Conservation (phyloP, 2,113 vertebrate species). For the Pholis gunnellus region DNA sequence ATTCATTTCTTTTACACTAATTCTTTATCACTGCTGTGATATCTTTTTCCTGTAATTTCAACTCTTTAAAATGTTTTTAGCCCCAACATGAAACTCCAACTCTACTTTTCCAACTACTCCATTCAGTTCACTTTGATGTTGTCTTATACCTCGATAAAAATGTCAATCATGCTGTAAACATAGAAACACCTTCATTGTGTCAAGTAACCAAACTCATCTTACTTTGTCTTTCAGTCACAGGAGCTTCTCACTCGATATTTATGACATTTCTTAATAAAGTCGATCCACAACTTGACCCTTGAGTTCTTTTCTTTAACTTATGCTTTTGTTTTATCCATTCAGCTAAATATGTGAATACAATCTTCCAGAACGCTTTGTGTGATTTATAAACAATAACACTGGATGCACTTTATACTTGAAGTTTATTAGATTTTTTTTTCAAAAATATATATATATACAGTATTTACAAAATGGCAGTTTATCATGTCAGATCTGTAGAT, state of each 20-base stretch:
- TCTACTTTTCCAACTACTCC: slow-evolving; percentile 5
- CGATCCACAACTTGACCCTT: not conserved
- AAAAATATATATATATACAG: slow-evolving; percentile 64
- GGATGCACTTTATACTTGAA: slow-evolving; percentile 14
- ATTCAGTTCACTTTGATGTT: not conserved
- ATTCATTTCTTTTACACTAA: not conserved
- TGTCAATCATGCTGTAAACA: not conserved
- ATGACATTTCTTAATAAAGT: slow-evolving; percentile 42
- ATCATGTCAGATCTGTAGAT: slow-evolving; percentile 64
- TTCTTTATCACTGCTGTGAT: not conserved
- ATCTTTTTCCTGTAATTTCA: not conserved
- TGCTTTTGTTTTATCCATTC: not conserved
- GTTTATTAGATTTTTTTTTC: slow-evolving; percentile 72
- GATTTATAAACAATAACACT: not conserved
- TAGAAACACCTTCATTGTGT: not conserved
- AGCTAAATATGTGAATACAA: not conserved
- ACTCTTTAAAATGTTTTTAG: not conserved
- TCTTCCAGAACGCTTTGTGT: not conserved
- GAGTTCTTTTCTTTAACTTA: not conserved
- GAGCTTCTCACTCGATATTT: slow-evolving; percentile 1
- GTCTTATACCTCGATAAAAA: not conserved
- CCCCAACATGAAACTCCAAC: not conserved
- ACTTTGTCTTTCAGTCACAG: not conserved
- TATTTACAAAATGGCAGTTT: slow-evolving; percentile 81
- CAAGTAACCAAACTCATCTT: not conserved